These are phyloP conservation scores for Schrankia costaestrigalis DNA, from an alignment of 2,888 invertebrate species.

Conservation along the genomic window DNA sequence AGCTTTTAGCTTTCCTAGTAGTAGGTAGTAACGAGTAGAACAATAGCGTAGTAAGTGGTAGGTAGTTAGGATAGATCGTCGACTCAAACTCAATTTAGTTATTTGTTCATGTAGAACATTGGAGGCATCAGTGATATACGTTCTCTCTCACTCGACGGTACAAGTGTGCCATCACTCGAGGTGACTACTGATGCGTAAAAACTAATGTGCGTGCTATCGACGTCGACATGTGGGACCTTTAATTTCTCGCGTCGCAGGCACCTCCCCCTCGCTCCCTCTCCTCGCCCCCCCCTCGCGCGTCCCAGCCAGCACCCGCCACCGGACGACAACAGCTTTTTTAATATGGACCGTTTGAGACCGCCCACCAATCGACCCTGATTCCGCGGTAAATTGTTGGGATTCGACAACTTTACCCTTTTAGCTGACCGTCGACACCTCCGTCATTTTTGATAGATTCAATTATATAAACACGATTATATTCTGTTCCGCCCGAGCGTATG, in stretches of 20 bases:
- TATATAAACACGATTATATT: slow-evolving; percentile 12
- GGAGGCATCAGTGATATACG: slow-evolving; percentile 16
- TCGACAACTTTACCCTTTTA: slow-evolving; percentile 29
- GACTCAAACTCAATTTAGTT: slow-evolving; percentile 21
- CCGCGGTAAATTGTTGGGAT: slow-evolving; percentile 36
- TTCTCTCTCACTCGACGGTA: slow-evolving; percentile 17
- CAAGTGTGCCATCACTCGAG: slow-evolving; percentile 24
- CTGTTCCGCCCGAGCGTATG: neutral
- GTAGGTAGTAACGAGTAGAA: no score
- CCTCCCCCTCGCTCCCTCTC: slow-evolving; percentile 31
- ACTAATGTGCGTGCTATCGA: slow-evolving; percentile 41
- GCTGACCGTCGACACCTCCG: slow-evolving; percentile 14
- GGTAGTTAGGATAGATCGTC: no score
- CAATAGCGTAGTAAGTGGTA: no score
- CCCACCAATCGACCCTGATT: slow-evolving; percentile 23
- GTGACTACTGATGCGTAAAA: slow-evolving; percentile 40
- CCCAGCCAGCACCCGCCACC: no score
- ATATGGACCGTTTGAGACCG: slow-evolving; percentile 49
- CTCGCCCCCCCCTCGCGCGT: no score
- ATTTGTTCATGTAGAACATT: slow-evolving; percentile 25
- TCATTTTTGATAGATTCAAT: slow-evolving; percentile 22
- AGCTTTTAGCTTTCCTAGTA: no score
- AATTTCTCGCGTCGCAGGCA: slow-evolving; percentile 59
- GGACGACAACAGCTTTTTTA: no score
- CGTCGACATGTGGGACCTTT: slow-evolving; percentile 46